Conservation (phyloP, 2,888 invertebrate species). For the Lepidochitona cinerea region DNA sequence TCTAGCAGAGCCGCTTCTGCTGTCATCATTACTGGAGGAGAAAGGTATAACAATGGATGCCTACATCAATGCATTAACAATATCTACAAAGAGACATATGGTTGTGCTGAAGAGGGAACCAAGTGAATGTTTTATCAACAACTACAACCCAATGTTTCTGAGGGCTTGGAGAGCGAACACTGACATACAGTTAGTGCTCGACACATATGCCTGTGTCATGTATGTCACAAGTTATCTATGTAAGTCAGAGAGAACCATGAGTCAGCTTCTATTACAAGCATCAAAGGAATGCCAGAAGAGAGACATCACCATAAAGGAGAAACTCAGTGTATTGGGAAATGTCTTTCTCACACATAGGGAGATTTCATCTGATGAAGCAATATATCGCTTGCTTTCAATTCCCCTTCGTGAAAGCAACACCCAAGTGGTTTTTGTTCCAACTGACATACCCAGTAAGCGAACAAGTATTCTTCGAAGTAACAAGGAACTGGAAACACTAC, state of each 20-base stretch:
- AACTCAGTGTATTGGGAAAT: conserved; percentile 5
- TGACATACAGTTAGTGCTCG: conserved; percentile 17
- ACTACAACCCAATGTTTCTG: conserved; percentile 11
- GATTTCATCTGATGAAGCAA: conserved; percentile 12
- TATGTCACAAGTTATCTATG: conserved; percentile 4
- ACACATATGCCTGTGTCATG: conserved; percentile 10
- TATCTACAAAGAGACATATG: background rate
- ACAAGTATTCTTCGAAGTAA: background rate
- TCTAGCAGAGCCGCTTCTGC: too few species aligned
- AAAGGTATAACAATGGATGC: too few species aligned
- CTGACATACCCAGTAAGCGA: background rate
- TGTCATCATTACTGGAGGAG: too few species aligned
- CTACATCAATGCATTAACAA: too few species aligned
- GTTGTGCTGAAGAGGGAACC: conserved; percentile 15
- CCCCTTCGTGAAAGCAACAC: background rate
- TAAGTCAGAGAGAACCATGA: conserved; percentile 4
- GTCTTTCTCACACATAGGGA: conserved; percentile 3
- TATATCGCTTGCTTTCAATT: background rate
- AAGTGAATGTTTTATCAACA: conserved; percentile 7
- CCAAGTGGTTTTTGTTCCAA: background rate
- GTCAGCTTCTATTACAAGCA: background rate
- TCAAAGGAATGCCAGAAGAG: background rate
- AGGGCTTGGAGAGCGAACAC: conserved; percentile 14
- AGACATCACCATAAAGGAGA: background rate
- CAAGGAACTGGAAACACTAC: background rate